phyloP scores from a whole-genome alignment of 1,140 invertebrate species.

The Sminthurinus signatus region DNA sequence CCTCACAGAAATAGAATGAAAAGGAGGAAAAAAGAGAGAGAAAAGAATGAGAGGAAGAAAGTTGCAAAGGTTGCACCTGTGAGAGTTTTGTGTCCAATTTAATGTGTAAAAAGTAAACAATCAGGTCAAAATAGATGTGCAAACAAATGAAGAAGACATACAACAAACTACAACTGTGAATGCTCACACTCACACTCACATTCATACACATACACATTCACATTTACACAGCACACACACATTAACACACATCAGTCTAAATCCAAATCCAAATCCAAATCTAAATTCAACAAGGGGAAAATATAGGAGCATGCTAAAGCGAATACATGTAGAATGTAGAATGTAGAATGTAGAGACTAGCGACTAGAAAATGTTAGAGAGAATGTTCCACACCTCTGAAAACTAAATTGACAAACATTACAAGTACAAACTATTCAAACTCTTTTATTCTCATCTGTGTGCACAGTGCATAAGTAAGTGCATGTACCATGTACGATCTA shows the following conservation, averaged over 20 bases:
- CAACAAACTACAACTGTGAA: not conserved
- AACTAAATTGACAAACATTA: conserved; percentile 25
- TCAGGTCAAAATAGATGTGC: conserved; percentile 37
- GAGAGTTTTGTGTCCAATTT: conserved; percentile 25
- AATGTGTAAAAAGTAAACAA: conserved; percentile 37
- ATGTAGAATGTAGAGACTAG: not conserved
- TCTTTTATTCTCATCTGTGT: no score
- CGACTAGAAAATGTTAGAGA: not conserved
- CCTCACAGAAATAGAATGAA: not conserved
- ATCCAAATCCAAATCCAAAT: not conserved
- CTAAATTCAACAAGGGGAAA: no score
- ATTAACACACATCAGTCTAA: not conserved
- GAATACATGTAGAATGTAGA: not conserved
- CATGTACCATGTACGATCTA: no score
- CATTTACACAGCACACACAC: no score
- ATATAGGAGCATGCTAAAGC: no score
- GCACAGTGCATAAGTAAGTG: no score
- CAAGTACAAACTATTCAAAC: no score
- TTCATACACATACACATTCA: not conserved
- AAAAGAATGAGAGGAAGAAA: not conserved
- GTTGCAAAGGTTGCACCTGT: conserved; percentile 5
- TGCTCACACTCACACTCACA: not conserved
- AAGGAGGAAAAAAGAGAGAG: not conserved
- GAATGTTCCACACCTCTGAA: conserved; percentile 12
- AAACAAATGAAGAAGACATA: conserved; percentile 23